Base-by-base conservation (phyloP, 2,113 vertebrate genomes). In the Dinomys branickii region DNA sequence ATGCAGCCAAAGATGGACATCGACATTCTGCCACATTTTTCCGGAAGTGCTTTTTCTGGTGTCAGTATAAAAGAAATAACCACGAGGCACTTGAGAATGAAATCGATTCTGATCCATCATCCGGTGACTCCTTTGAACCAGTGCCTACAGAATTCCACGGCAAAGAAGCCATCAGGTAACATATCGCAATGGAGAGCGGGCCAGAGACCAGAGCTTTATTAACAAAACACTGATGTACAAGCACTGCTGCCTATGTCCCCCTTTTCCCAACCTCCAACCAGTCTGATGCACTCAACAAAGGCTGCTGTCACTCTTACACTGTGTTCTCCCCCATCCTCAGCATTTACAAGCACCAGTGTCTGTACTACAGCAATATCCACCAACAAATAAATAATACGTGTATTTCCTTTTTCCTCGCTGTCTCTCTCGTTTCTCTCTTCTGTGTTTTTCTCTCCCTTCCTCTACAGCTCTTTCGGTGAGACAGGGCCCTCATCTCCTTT, bases 151-250 rank as follows among this genome's bases (percentile, higher is more conserved):
- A 99, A 96, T 99, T 99, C 98, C 97, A 98, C 85, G 99, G 99
- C 9, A 99, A 99, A 97, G 99, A 99, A 93, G 99, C 99, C 97
- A 99, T 99, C 96, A 99, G 99, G 99, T 99, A 96, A 96, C 20
- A 33, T 50, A 38, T 33, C 20, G 0, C 30, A n/a, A 30, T 11
- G n/a, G 75, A 71, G 33, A 69, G 9, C 6, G 22, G 56, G 35
- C 41, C 35, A 52, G 71, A 67, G 56, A 58, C 20, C 54, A 54
- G 59, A 65, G 7, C 5, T 44, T 35, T 35, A 6, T 24, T 17
- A 3, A 9, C 10, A 11, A 52, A 85, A 54, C 19, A 38, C 19
- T 33, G 11, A 50, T 10, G 33, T 26, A 54, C 47, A 3, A 33
- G 41, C 12, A 56, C 3, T 28, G 22, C 69, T 41, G 54, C 65